Conservation (phyloP, 2,888 invertebrate genomes). For the Iselma pallidipennis region DNA sequence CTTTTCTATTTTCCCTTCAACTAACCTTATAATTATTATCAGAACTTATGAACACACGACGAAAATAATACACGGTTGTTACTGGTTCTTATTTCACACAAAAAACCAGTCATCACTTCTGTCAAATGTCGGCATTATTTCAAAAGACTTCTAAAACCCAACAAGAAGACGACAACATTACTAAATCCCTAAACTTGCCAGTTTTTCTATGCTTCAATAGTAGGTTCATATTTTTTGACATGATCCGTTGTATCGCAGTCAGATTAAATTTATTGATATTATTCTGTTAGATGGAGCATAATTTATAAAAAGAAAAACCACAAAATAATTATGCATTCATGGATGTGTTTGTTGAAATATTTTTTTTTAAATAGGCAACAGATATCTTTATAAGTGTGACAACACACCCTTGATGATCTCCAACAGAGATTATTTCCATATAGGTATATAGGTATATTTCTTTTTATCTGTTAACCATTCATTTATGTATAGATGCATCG, state of each 20-base stretch:
- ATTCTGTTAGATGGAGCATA: background rate
- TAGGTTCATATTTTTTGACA: background rate
- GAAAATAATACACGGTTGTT: background rate
- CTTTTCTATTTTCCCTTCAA: background rate
- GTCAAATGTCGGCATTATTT: background rate
- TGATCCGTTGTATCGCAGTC: background rate
- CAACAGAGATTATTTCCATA: background rate
- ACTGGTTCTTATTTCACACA: background rate
- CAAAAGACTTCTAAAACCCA: background rate
- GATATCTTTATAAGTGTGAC: conserved; percentile 1
- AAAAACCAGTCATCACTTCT: background rate
- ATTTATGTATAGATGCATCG: background rate
- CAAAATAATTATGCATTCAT: background rate
- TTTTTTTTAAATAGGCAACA: background rate
- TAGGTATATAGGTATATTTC: too few relatives aligned
- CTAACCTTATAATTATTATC: too few relatives aligned
- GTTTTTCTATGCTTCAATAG: background rate
- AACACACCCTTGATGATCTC: conserved; percentile 1
- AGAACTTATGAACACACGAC: too few relatives aligned
- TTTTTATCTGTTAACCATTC: background rate
- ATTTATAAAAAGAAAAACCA: background rate
- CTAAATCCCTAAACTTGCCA: background rate
- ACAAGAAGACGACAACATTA: background rate
- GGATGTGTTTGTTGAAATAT: background rate
- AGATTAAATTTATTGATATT: background rate